A percentile compares a stretch with the other conserved stretches of the same genome.
These are phyloP conservation scores for Albula glossodonta DNA, from an alignment of 2,113 vertebrate genomes.

Conservation along the genomic window DNA sequence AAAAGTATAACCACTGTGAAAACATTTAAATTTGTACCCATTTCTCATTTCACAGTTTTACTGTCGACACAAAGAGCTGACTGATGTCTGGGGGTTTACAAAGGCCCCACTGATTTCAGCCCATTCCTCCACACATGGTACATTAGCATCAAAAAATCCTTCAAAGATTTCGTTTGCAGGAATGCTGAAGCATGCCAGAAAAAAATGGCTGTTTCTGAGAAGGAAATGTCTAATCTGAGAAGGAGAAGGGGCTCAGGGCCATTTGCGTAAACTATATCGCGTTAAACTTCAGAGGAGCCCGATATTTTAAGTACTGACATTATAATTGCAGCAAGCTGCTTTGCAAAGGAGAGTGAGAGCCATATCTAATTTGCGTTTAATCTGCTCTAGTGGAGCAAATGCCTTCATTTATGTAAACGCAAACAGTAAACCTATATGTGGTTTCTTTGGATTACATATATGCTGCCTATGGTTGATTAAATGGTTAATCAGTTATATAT, in stretches of 20 bases:
- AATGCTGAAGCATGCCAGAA: conserved; percentile 79
- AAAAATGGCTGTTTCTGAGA: conserved; percentile 81
- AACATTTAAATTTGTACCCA: conserved; percentile 37
- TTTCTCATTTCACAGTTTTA: conserved; percentile 60
- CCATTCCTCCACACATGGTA: conserved; percentile 74
- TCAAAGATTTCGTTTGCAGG: conserved; percentile 78
- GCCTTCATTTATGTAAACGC: background rate
- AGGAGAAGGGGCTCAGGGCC: conserved; percentile 74
- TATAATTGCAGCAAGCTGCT: conserved; percentile 2
- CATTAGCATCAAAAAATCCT: conserved; percentile 82
- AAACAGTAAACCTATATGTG: background rate
- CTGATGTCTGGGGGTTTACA: conserved; percentile 67
- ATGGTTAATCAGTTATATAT: background rate
- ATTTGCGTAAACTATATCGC: conserved; percentile 62
- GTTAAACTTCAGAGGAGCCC: background rate
- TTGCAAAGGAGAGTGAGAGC: background rate
- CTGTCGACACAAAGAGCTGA: conserved; percentile 68
- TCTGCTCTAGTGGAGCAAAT: background rate
- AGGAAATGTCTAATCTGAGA: conserved; percentile 81
- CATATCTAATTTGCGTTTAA: conserved; percentile 5
- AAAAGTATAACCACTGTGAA: conserved; percentile 20
- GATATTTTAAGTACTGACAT: conserved; percentile 13
- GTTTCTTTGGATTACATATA: background rate
- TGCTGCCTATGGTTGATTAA: background rate
- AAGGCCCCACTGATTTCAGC: conserved; percentile 69